phyloP scores from a whole-genome alignment of 2,113 vertebrate species.

The Perca fluviatilis region DNA sequence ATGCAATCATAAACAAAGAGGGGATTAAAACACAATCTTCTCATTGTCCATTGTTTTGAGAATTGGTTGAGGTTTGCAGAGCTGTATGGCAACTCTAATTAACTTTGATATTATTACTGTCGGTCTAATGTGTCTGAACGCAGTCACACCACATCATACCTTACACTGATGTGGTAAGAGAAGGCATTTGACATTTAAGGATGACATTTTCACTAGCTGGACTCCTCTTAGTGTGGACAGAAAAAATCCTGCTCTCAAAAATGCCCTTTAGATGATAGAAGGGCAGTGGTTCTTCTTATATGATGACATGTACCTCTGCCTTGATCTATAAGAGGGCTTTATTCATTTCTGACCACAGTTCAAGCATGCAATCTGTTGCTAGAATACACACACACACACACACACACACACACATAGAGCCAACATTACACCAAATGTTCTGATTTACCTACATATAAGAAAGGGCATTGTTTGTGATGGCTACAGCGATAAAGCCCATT shows the following conservation, averaged over 20 bases:
- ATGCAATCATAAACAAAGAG: slow-evolving; percentile 63
- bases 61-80: slow-evolving; percentile 44
- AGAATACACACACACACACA: neutral
- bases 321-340: slow-evolving; percentile 18
- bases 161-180: slow-evolving; percentile 17
- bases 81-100: slow-evolving; percentile 49
- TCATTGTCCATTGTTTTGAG: slow-evolving; percentile 64
- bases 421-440: neutral
- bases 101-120: slow-evolving; percentile 55
- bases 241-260: slow-evolving; percentile 50
- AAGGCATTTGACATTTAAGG: slow-evolving; percentile 75
- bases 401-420: neutral
- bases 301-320: slow-evolving; percentile 16
- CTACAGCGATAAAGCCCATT: slow-evolving; percentile 57
- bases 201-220: slow-evolving; percentile 66
- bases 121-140: slow-evolving; percentile 28
- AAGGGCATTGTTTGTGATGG: slow-evolving; percentile 34
- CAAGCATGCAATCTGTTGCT: slow-evolving; percentile 14
- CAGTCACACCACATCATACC: slow-evolving; percentile 35
- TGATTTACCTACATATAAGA: neutral
- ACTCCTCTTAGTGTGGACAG: slow-evolving; percentile 39
- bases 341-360: slow-evolving; percentile 29
- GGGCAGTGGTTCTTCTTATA: slow-evolving; percentile 21
- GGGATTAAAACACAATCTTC: slow-evolving; percentile 64
- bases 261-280: slow-evolving; percentile 63